These are phyloP conservation scores for Megalonaias nervosa DNA, from an alignment of 1,140 invertebrate species.

Conservation along the genomic window DNA sequence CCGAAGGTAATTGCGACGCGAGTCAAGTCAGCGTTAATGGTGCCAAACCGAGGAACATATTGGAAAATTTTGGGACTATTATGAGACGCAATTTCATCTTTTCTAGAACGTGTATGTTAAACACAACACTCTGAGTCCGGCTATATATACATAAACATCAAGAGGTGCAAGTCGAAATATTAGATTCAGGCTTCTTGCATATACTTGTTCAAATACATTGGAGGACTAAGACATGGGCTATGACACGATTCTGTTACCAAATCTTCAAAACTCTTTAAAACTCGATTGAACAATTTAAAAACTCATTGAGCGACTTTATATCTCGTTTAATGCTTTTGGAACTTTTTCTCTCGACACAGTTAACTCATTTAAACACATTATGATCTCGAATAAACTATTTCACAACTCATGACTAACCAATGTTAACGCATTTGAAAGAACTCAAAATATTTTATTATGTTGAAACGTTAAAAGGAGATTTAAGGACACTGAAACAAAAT, in stretches of 20 bases:
- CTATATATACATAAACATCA: constrained; percentile 42
- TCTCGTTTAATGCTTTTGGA: too few species aligned
- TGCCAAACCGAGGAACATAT: constrained; percentile 29
- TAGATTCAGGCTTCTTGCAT: constrained; percentile 13
- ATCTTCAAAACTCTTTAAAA: too few species aligned
- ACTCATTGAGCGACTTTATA: too few species aligned
- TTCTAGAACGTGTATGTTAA: constrained; percentile 52
- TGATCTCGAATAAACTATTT: too few species aligned
- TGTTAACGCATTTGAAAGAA: too few species aligned
- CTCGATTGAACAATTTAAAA: too few species aligned
- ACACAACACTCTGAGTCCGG: constrained; percentile 53
- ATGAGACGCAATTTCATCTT: constrained; percentile 44
- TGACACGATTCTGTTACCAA: constrained; percentile 2
- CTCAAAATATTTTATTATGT: too few species aligned
- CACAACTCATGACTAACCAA: too few species aligned
- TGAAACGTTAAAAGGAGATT: too few species aligned
- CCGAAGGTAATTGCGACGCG: constrained; percentile 51
- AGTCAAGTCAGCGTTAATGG: constrained; percentile 46
- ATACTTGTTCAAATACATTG: constrained; percentile 24
- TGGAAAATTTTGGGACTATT: constrained; percentile 36
- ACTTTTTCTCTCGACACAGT: too few species aligned
- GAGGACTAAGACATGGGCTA: constrained; percentile 20
- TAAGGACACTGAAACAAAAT: too few species aligned
- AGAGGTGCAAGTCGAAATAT: neutral
- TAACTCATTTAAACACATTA: too few species aligned